Percentiles rank a stretch among this genome's conserved stretches.
Conservation (phyloP, 2,888 invertebrate species). For the Axea sp. region DNA sequence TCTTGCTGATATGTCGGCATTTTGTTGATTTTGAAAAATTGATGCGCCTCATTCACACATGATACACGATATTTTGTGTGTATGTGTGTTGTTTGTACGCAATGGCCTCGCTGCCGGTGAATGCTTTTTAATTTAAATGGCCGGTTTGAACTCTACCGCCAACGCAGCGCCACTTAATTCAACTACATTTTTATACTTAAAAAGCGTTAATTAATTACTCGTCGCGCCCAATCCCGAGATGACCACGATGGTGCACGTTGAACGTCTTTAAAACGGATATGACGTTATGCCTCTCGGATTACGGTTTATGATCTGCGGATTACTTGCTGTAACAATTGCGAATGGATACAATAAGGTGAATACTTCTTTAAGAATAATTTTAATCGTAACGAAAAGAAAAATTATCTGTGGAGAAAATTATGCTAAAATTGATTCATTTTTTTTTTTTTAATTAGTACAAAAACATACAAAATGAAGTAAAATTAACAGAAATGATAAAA, state of each 20-base stretch:
- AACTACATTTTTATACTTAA: slow-evolving; percentile 30
- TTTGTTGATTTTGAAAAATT: slow-evolving; percentile 28
- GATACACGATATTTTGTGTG: slow-evolving; percentile 6
- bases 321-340: slow-evolving; percentile 1
- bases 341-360: no score
- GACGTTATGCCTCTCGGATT: slow-evolving; percentile 16
- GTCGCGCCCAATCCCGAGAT: slow-evolving; percentile 15
- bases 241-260: slow-evolving; percentile 21
- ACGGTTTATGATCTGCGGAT: neutral
- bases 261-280: slow-evolving; percentile 36
- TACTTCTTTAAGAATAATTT: no score
- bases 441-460: no score
- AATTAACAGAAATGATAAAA: no score
- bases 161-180: slow-evolving; percentile 26
- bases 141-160: slow-evolving; percentile 6
- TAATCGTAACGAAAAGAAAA: no score
- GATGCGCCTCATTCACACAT: slow-evolving; percentile 4
- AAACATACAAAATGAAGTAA: no score
- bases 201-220: slow-evolving; percentile 33
- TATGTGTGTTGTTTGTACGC: slow-evolving; percentile 6
- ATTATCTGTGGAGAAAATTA: no score
- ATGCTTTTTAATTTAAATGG: slow-evolving; percentile 18
- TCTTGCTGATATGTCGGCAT: slow-evolving; percentile 6
- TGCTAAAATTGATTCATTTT: no score
- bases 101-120: slow-evolving; percentile 2